Conservation (phyloP, 2,888 invertebrate genomes). For the Acleris literana region DNA sequence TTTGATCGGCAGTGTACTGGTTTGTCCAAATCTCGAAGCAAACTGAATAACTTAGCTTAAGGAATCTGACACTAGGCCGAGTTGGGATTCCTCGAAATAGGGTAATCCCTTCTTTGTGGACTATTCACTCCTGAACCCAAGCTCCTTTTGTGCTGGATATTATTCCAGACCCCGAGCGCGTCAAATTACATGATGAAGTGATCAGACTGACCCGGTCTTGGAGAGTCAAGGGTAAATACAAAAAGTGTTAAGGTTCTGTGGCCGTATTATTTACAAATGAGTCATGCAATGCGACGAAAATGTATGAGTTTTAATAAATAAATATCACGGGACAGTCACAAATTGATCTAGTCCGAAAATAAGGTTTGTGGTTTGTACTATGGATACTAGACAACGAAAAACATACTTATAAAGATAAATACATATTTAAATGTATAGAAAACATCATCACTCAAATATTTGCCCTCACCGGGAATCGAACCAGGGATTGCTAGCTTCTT, state of each 20-base stretch:
- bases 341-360: too few species aligned
- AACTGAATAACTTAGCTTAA: background rate
- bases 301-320: too few species aligned
- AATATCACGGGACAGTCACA: too few species aligned
- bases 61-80: background rate
- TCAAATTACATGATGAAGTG: conserved; percentile 4
- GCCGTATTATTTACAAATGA: background rate
- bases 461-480: too few species aligned
- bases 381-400: too few species aligned
- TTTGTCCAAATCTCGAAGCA: background rate
- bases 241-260: background rate
- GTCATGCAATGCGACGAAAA: too few species aligned
- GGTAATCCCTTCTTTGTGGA: conserved; percentile 3
- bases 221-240: background rate
- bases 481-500: too few species aligned
- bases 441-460: too few species aligned
- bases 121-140: background rate
- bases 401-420: too few species aligned
- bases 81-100: conserved; percentile 1
- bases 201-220: background rate
- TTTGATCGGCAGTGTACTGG: too few species aligned
- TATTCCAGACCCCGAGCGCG: background rate
- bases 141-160: conserved; percentile 5
- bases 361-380: too few species aligned
- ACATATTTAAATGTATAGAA: too few species aligned